A percentile compares a stretch with the other conserved stretches of the same genome.
These are phyloP conservation scores for Halcyon malimbica DNA, from an alignment of 2,113 vertebrate genomes.

Conservation along the genomic window DNA sequence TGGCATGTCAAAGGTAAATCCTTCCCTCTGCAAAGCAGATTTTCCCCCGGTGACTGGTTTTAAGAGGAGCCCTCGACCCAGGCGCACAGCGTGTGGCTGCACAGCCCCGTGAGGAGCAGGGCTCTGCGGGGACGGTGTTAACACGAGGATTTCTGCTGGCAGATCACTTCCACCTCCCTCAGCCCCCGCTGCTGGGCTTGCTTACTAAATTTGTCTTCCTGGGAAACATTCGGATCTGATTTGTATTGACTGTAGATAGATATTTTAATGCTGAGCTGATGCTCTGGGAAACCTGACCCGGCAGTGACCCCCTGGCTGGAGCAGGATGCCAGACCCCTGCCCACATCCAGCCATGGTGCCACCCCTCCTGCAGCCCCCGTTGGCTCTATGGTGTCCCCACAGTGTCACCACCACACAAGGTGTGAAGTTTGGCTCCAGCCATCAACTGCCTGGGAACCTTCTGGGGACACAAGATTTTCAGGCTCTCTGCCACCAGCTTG, in stretches of 20 bases:
- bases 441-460: neutral
- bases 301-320: neutral
- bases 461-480: neutral
- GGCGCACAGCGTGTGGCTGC: rapidly evolving
- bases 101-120: neutral
- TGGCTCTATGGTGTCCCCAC: neutral
- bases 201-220: neutral
- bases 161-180: neutral
- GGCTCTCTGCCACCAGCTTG: neutral
- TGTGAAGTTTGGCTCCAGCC: neutral
- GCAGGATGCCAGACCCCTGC: neutral
- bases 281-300: rapidly evolving
- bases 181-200: neutral
- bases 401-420: rapidly evolving
- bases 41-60: neutral
- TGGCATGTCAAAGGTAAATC: neutral
- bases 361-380: neutral
- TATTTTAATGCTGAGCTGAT: neutral
- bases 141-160: neutral
- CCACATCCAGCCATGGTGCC: neutral
- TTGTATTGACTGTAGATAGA: neutral
- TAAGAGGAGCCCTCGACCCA: neutral
- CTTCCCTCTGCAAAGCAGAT: neutral
- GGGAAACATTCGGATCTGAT: neutral
- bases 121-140: neutral